These are phyloP conservation scores for Leptopilina drosophilae DNA, from an alignment of 2,888 invertebrate genomes.

Conservation along the genomic window DNA sequence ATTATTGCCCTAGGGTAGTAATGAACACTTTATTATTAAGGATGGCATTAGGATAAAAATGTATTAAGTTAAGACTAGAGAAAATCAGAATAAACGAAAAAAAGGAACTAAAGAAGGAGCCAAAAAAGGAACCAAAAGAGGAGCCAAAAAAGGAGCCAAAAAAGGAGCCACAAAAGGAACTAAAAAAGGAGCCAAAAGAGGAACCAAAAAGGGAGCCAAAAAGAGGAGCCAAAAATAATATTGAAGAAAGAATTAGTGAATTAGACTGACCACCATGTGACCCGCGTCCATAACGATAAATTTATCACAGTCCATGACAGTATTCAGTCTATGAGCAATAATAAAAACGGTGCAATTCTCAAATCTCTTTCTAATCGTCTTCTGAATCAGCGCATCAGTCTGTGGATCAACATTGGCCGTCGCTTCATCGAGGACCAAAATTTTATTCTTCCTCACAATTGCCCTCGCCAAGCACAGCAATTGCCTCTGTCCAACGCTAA, in stretches of 20 bases:
- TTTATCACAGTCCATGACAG: constrained; percentile 81
- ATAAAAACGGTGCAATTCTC: constrained; percentile 79
- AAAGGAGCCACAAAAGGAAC: too few species aligned
- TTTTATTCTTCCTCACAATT: constrained; percentile 89
- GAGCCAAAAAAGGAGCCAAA: too few species aligned
- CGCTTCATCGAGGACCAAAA: constrained; percentile 93
- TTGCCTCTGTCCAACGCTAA: constrained; percentile 95
- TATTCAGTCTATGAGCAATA: constrained; percentile 81
- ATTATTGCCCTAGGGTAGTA: too few species aligned
- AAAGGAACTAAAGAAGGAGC: too few species aligned
- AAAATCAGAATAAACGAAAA: too few species aligned
- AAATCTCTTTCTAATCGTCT: constrained; percentile 79
- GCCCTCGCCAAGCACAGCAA: constrained; percentile 93
- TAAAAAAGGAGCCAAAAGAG: too few species aligned
- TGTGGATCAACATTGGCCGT: constrained; percentile 96
- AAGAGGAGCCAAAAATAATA: too few species aligned
- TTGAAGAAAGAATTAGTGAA: background rate
- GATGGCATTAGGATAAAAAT: too few species aligned
- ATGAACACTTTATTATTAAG: too few species aligned
- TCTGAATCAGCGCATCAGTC: constrained; percentile 80
- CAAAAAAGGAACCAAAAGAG: too few species aligned
- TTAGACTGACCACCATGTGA: constrained; percentile 67
- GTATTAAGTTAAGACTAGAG: too few species aligned
- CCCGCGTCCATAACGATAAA: constrained; percentile 80
- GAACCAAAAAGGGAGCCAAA: too few species aligned